Conservation (phyloP, 2,888 invertebrate species). For the Linyphia triangularis region DNA sequence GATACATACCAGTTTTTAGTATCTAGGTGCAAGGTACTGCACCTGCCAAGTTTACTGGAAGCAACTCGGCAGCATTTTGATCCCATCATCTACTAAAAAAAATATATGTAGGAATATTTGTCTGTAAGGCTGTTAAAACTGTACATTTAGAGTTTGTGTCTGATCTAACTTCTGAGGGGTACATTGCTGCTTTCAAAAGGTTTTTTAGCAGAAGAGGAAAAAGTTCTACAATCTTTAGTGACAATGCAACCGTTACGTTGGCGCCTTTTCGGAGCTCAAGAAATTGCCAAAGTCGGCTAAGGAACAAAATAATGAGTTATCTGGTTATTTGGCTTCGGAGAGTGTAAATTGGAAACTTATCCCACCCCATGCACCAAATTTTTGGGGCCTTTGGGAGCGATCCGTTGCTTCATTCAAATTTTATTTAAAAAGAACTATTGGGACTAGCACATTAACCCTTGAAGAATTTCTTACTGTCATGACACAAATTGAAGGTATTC, state of each 20-base stretch:
- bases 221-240: not conserved
- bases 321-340: not conserved
- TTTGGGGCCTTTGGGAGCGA: slow-evolving; percentile 1
- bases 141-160: slow-evolving; percentile 75
- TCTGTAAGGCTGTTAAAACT: slow-evolving; percentile 57
- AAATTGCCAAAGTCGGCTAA: not conserved
- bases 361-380: not conserved
- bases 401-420: too few species aligned
- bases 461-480: too few species aligned
- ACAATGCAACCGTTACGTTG: not conserved
- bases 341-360: too few species aligned
- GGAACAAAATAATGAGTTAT: not conserved
- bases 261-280: not conserved
- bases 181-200: slow-evolving; percentile 67
- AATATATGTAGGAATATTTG: slow-evolving; percentile 57
- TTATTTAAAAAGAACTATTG: too few species aligned
- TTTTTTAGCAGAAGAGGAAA: not conserved
- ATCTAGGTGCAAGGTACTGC: too few species aligned
- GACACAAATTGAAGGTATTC: too few species aligned
- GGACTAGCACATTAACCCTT: too few species aligned
- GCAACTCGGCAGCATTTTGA: too few species aligned
- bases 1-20: too few species aligned
- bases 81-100: too few species aligned
- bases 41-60: too few species aligned
- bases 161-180: slow-evolving; percentile 68